Conservation (phyloP, 1,140 invertebrate species). For the Marisa cornuarietis region DNA sequence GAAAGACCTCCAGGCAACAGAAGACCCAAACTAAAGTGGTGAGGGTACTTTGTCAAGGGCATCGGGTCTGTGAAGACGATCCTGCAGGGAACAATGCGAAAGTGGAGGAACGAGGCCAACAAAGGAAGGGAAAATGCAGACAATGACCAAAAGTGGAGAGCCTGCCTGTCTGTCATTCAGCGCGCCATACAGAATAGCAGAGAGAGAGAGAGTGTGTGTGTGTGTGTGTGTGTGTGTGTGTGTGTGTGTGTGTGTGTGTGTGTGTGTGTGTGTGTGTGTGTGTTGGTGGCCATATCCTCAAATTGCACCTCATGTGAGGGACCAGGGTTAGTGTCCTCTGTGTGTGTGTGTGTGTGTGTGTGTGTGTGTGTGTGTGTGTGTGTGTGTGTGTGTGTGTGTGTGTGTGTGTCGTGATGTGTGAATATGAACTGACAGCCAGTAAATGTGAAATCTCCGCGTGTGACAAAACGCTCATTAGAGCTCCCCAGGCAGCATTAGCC, state of each 20-base stretch:
- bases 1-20: too few species aligned
- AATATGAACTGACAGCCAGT: too few species aligned
- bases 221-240: background rate
- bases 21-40: too few species aligned
- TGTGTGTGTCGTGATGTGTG: too few species aligned
- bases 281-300: background rate
- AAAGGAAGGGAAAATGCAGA: conserved; percentile 9
- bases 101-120: background rate
- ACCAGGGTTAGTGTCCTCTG: background rate
- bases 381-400: too few species aligned
- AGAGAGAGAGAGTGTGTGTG: too few species aligned
- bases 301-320: background rate
- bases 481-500: too few species aligned
- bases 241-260: background rate
- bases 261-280: background rate
- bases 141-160: background rate
- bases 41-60: too few species aligned
- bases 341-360: background rate
- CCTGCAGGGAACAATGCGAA: background rate
- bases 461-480: too few species aligned
- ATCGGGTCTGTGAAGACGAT: too few species aligned
- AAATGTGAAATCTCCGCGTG: too few species aligned
- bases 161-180: background rate
- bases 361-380: too few species aligned
- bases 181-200: background rate